Base-by-base conservation (phyloP, 2,888 invertebrate species). In the Lepidocyrtoides sp. region DNA sequence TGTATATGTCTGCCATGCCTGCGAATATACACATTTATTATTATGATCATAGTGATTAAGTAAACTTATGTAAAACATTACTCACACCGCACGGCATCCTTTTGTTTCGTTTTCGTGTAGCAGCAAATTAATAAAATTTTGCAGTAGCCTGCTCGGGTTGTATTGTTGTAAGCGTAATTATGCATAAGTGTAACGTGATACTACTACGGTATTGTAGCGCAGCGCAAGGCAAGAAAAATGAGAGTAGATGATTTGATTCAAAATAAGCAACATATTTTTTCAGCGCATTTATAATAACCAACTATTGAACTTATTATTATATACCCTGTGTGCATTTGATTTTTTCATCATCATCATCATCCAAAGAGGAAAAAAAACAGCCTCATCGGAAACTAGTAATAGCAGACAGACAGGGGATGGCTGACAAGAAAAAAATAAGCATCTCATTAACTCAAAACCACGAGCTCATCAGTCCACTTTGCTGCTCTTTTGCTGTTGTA, bases 381-480 rank as follows among this genome's bases (percentile, higher is more conserved):
- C 77, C 41, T 63, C 79, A 87, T 87, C 63, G 79, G 79, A 20
- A 66, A 66, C 79, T 12, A 36, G 66, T 48, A 87, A 69, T 72
- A 54, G 69, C 51, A 57, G 81, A 36, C 54, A 7, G 32, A 66
- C 66, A 66, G 26, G 75, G 75, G 60, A 82, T 63, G 63, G 48
- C 36, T 75, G 77, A 83, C 89, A 83, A 57, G 54, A 79, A 83
- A 79, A 66, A 85, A 85, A 85, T 79, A 84, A 90, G 69, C 66
- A 90, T 69, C 90, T 90, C 85, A 90, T 90, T 85, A 90, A 85
- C 77, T 89, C 57, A 32, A 83, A 89, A 89, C 89, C 89, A 83
- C 89, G 83, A 89, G 72, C 75, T 83, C 83, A 82, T 89, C 75
- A 82, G 89, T 89, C 44, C 48, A 75, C 75, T 48, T 26, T 5